Evolutionary conservation across 2,113 vertebrate genomes (phyloP).

Genomic region (Loxodonta africana): DNA sequence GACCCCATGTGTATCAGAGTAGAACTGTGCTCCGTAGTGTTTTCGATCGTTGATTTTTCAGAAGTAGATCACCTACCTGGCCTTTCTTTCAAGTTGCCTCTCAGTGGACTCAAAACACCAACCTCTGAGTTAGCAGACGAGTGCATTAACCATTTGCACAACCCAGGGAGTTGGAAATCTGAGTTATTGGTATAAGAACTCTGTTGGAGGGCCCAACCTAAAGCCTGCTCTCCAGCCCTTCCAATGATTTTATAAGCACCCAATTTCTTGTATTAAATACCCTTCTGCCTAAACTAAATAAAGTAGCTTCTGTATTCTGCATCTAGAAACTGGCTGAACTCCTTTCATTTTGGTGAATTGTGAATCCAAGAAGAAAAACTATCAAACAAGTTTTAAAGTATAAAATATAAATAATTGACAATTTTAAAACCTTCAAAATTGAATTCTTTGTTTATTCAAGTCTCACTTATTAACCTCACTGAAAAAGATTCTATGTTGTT

Average conservation of each 20-base stretch:
- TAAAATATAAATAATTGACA: constrained; percentile 40
- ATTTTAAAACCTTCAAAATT: constrained; percentile 21
- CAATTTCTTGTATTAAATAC: not conserved
- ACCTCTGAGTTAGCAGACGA: not conserved
- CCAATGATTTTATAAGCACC: not conserved
- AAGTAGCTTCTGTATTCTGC: not conserved
- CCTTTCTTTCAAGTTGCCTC: too few species aligned
- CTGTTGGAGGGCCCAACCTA: not conserved
- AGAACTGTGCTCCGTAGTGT: too few species aligned
- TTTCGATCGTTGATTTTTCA: too few species aligned
- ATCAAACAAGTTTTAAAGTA: constrained; percentile 32
- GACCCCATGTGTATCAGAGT: not conserved
- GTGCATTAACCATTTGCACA: not conserved
- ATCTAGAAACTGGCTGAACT: not conserved
- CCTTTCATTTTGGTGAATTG: constrained; percentile 7
- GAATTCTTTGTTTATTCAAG: not conserved
- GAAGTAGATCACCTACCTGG: too few species aligned
- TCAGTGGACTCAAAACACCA: not conserved
- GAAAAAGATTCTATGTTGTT: not conserved
- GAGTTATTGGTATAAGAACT: not conserved
- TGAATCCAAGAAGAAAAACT: constrained; percentile 37
- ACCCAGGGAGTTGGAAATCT: not conserved
- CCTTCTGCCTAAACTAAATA: not conserved
- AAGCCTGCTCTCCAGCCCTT: not conserved
- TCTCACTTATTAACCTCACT: not conserved